Evolutionary conservation across 2,113 vertebrate genomes (phyloP).

Genomic region (Tretioscincus oriximinensis): DNA sequence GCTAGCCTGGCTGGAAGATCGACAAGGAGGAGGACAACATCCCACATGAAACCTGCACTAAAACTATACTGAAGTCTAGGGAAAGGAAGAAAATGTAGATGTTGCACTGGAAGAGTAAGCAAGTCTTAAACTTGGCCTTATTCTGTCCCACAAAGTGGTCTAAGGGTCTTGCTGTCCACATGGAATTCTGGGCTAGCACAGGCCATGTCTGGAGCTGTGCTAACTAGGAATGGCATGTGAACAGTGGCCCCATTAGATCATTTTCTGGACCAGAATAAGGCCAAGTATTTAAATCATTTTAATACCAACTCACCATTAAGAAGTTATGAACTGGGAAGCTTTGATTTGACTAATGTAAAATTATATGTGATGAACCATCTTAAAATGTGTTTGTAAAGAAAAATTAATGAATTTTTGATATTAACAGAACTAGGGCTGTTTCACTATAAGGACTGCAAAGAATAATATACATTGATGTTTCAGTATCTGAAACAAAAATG

Average conservation of each 20-base stretch:
- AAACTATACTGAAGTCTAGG: background rate
- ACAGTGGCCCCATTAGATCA: no score
- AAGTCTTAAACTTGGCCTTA: no score
- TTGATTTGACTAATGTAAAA: background rate
- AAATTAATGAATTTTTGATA: background rate
- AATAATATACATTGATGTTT: background rate
- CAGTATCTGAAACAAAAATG: background rate
- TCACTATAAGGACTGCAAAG: background rate
- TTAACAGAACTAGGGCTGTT: background rate
- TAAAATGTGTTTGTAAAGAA: background rate
- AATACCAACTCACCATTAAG: no score
- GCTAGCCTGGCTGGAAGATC: conserved; percentile 3
- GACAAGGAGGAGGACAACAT: background rate
- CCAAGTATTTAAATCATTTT: no score
- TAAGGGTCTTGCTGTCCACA: no score
- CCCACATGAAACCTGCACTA: background rate
- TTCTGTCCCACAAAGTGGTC: no score
- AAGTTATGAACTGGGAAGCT: no score
- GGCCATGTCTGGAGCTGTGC: no score
- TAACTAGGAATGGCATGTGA: no score
- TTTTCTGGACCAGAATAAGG: no score
- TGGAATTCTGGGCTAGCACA: no score
- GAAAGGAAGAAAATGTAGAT: background rate
- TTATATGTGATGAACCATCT: background rate
- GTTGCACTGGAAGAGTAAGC: no score